phyloP scores from a whole-genome alignment of 2,797 vertebrate species.

The Gastrophryne carolinensis region DNA sequence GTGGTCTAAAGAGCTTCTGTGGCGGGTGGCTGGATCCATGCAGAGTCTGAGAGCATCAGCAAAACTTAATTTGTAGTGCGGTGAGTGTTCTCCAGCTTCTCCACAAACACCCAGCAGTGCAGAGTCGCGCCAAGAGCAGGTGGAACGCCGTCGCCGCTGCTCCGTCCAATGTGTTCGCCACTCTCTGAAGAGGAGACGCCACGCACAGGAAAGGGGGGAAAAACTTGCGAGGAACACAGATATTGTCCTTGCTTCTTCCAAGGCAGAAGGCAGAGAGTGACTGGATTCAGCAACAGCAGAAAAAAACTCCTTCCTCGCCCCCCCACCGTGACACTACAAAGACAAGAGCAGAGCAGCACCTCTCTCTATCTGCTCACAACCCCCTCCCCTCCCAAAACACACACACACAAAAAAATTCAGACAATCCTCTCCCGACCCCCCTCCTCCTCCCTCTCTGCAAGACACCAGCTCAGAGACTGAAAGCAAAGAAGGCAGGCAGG shows the following conservation, averaged over 20 bases:
- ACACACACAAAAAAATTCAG: slow-evolving; percentile 31
- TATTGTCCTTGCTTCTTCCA: slow-evolving; percentile 29
- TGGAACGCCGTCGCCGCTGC: slow-evolving; percentile 26
- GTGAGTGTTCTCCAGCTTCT: neutral
- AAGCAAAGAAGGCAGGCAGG: slow-evolving; percentile 44
- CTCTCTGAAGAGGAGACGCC: neutral
- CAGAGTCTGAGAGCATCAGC: neutral
- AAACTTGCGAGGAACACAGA: slow-evolving; percentile 31
- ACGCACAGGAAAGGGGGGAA: neutral
- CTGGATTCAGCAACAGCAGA: slow-evolving; percentile 36
- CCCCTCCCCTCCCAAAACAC: slow-evolving; percentile 43
- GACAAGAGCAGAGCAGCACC: slow-evolving; percentile 49
- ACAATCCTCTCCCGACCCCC: slow-evolving; percentile 6
- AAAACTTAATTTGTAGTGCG: slow-evolving; percentile 21
- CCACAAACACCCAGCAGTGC: too few species aligned
- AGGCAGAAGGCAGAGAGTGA: slow-evolving; percentile 36
- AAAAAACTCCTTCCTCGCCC: slow-evolving; percentile 44
- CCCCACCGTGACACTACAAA: slow-evolving; percentile 48
- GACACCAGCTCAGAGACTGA: slow-evolving; percentile 45
- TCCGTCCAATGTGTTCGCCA: neutral
- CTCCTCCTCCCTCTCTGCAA: slow-evolving; percentile 42
- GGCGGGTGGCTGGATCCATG: slow-evolving; percentile 19
- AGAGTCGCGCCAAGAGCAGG: slow-evolving; percentile 33
- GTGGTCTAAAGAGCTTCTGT: neutral
- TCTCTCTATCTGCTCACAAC: slow-evolving; percentile 36